Conservation (phyloP, 1,140 invertebrate genomes). For the Drosophila orena region DNA sequence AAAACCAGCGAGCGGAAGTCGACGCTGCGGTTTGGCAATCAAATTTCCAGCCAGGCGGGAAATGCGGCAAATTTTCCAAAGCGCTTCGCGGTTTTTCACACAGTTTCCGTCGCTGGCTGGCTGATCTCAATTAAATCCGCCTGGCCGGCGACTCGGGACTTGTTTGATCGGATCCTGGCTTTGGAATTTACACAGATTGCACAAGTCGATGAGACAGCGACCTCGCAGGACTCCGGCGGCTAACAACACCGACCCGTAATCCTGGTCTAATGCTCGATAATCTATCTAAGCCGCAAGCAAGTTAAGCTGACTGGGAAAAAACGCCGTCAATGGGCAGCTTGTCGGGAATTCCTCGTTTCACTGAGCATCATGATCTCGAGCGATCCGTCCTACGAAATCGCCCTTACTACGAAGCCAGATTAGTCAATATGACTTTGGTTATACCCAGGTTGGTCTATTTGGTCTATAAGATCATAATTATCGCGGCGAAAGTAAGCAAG, state of each 20-base stretch:
- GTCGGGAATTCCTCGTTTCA: constrained; percentile 55
- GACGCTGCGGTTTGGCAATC: constrained; percentile 50
- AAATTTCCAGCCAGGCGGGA: constrained; percentile 43
- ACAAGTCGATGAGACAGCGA: constrained; percentile 57
- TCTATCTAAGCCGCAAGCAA: constrained; percentile 64
- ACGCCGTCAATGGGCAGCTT: constrained; percentile 74
- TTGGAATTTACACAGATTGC: constrained; percentile 81
- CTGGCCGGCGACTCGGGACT: constrained; percentile 47
- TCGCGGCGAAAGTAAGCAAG: neutral
- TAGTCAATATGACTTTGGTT: constrained; percentile 54
- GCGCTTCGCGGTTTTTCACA: constrained; percentile 73
- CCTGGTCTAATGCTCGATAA: constrained; percentile 73
- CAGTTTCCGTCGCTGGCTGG: constrained; percentile 25
- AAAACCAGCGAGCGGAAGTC: constrained; percentile 76
- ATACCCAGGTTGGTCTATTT: constrained; percentile 51
- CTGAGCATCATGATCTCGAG: constrained; percentile 45
- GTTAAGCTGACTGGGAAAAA: constrained; percentile 80
- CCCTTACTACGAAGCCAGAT: constrained; percentile 37
- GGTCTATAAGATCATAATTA: constrained; percentile 48
- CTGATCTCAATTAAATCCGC: constrained; percentile 81
- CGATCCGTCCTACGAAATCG: constrained; percentile 8
- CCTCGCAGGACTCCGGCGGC: constrained; percentile 2
- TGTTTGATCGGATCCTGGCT: constrained; percentile 80
- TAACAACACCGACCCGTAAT: constrained; percentile 62
- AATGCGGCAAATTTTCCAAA: constrained; percentile 57